Conservation (phyloP, 2,113 vertebrate species). For the Pelobates fuscus region DNA sequence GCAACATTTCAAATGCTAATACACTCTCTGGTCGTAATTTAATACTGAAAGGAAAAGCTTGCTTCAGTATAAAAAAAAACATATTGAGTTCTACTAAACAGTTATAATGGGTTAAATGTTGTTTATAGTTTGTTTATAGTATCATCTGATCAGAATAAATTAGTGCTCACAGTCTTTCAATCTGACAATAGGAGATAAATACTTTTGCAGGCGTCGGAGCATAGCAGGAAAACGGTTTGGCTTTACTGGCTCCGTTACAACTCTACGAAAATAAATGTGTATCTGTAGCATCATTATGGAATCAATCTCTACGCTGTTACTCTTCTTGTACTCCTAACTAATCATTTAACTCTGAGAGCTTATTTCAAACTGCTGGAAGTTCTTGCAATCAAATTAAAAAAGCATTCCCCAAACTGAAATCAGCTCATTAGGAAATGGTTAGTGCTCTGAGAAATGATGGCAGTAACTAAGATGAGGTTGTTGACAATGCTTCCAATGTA, state of each 20-base stretch:
- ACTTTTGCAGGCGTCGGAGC: slow-evolving; percentile 32
- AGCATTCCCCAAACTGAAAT: slow-evolving; percentile 20
- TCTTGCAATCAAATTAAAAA: slow-evolving; percentile 31
- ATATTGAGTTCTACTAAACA: background rate
- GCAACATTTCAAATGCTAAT: no score
- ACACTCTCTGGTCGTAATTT: no score
- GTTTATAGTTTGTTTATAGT: no score
- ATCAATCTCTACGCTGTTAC: slow-evolving; percentile 37
- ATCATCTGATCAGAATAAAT: slow-evolving; percentile 34
- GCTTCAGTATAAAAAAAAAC: no score
- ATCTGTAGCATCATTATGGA: slow-evolving; percentile 34
- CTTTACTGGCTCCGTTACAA: slow-evolving; percentile 31
- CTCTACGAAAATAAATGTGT: slow-evolving; percentile 19
- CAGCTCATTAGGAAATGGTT: slow-evolving; percentile 42
- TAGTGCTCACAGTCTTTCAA: background rate
- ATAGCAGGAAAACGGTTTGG: slow-evolving; percentile 23
- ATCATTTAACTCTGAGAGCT: slow-evolving; percentile 27
- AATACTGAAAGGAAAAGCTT: no score
- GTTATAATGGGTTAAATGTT: slow-evolving; percentile 23
- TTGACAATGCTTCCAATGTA: slow-evolving; percentile 23
- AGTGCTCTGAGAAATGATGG: slow-evolving; percentile 32
- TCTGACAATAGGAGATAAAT: slow-evolving; percentile 1
- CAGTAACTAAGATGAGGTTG: slow-evolving; percentile 43
- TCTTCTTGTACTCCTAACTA: slow-evolving; percentile 33
- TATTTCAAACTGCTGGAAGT: slow-evolving; percentile 18